Evolutionary conservation across 1,140 invertebrate genomes (phyloP).

Genomic region (Wiebesia pumilae): DNA sequence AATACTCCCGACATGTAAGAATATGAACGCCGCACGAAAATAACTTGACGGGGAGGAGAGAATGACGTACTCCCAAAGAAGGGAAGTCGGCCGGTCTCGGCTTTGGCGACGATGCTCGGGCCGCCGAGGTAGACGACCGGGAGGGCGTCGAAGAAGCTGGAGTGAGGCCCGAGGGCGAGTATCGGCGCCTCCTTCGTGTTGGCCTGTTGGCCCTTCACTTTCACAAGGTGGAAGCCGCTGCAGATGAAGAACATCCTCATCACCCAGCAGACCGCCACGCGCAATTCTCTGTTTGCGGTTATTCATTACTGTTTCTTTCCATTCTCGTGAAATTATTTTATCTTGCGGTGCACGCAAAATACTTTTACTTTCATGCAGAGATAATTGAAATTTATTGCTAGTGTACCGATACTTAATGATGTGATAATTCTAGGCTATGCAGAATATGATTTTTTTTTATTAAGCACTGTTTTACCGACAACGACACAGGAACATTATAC

Average conservation of each 20-base stretch:
- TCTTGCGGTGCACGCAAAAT: neutral
- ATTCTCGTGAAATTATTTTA: neutral
- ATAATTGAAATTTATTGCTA: neutral
- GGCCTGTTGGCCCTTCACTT: conserved; percentile 81
- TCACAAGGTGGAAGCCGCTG: conserved; percentile 87
- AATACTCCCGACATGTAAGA: neutral
- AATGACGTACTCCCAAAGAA: conserved; percentile 89
- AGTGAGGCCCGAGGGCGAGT: conserved; percentile 92
- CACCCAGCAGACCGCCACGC: conserved; percentile 79
- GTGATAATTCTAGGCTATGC: neutral
- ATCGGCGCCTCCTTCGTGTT: conserved; percentile 85
- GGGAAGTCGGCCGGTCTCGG: conserved; percentile 84
- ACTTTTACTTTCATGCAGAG: conserved; percentile 7
- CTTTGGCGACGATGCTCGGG: conserved; percentile 91
- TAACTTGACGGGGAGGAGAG: conserved; percentile 30
- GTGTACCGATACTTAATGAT: neutral
- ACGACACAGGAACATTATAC: no score
- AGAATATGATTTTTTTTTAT: neutral
- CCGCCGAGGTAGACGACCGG: conserved; percentile 86
- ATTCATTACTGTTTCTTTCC: conserved; percentile 48
- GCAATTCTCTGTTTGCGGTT: conserved; percentile 72
- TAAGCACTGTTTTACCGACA: conserved; percentile 2
- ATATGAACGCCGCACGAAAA: neutral
- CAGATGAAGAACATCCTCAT: conserved; percentile 86
- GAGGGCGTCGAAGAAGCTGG: conserved; percentile 92